Percentiles rank a stretch among this genome's conserved stretches.
phyloP scores from a whole-genome alignment of 2,888 invertebrate species.

The Orthonychiurus folsomi region DNA sequence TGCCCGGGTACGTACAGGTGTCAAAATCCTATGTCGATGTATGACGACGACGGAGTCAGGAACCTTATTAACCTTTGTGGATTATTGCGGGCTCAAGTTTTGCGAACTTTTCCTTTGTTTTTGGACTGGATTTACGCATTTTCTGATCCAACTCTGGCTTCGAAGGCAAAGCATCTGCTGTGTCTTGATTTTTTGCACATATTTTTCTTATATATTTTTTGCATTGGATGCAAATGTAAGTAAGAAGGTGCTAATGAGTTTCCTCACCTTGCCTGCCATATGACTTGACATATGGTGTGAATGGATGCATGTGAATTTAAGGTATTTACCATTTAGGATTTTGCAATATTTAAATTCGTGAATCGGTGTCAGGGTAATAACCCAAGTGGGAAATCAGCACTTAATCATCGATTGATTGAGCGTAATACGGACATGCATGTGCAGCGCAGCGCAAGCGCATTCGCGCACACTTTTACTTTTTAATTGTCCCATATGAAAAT shows the following conservation, averaged over 20 bases:
- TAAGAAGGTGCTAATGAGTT: background rate
- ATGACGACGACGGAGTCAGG: too few relatives aligned
- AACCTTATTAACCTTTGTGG: too few relatives aligned
- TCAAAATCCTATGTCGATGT: too few relatives aligned
- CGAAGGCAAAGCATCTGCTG: too few relatives aligned
- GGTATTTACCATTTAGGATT: background rate
- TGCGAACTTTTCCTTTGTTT: constrained; percentile 1
- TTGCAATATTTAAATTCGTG: background rate
- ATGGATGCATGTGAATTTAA: too few relatives aligned
- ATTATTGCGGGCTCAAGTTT: too few relatives aligned
- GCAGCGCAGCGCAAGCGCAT: too few relatives aligned
- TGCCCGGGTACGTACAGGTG: too few relatives aligned
- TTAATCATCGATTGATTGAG: background rate
- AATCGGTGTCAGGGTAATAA: background rate
- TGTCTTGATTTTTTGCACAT: too few relatives aligned
- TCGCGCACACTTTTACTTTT: too few relatives aligned
- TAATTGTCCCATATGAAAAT: too few relatives aligned
- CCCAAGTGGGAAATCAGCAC: background rate
- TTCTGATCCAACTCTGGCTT: background rate
- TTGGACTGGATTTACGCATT: background rate
- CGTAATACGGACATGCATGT: too few relatives aligned
- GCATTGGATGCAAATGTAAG: background rate
- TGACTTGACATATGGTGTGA: background rate
- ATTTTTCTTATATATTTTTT: background rate
- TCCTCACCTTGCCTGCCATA: background rate